Evolutionary conservation across 2,888 invertebrate species (phyloP).

Genomic region (Drosophila nr. perissopoda): DNA sequence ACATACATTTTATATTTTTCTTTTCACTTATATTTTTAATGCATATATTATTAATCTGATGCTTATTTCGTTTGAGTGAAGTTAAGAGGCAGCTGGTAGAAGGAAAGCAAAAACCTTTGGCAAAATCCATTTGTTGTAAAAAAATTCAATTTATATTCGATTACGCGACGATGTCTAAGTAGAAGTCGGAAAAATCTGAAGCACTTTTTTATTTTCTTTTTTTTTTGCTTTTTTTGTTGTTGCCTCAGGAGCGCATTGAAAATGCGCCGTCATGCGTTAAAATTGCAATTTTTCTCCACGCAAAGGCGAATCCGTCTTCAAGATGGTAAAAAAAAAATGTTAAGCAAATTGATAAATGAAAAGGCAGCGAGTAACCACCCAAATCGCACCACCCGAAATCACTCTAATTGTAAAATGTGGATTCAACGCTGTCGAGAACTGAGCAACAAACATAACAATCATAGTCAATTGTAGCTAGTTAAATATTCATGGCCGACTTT

Average conservation of each 20-base stretch:
- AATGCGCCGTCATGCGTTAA: conserved; percentile 77
- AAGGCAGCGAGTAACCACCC: conserved; percentile 24
- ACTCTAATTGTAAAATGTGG: conserved; percentile 61
- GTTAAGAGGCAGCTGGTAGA: conserved; percentile 33
- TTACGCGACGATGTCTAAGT: conserved; percentile 78
- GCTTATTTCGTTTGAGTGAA: conserved; percentile 71
- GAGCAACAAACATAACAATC: conserved; percentile 70
- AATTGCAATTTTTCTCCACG: conserved; percentile 71
- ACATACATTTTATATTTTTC: background rate
- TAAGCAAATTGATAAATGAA: conserved; percentile 75
- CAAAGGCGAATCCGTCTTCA: conserved; percentile 19
- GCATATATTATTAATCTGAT: conserved; percentile 70
- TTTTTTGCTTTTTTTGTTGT: background rate
- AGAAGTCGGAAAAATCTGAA: conserved; percentile 48
- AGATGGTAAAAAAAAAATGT: conserved; percentile 21
- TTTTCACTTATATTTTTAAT: conserved; percentile 56
- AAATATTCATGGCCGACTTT: conserved; percentile 71
- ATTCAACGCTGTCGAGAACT: conserved; percentile 17
- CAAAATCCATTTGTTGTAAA: conserved; percentile 74
- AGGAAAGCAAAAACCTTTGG: conserved; percentile 48
- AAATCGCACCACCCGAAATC: background rate
- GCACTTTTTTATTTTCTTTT: conserved; percentile 26
- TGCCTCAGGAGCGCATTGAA: conserved; percentile 66
- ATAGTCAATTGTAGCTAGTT: conserved; percentile 76
- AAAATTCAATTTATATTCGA: conserved; percentile 78